These are phyloP conservation scores for Cataglyphis albicans DNA, from an alignment of 2,888 invertebrate species.

Conservation along the genomic window DNA sequence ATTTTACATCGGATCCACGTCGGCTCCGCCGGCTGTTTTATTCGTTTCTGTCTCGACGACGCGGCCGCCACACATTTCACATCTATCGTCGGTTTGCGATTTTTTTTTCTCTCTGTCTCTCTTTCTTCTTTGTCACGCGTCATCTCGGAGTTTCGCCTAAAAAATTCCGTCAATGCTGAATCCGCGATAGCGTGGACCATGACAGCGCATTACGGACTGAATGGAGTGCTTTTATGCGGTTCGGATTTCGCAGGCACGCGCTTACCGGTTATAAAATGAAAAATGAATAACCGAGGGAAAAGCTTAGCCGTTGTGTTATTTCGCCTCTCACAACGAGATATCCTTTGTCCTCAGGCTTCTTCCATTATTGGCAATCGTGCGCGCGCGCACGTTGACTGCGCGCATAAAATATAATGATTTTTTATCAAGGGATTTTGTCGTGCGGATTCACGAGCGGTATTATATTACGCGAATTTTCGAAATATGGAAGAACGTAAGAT, in stretches of 20 bases:
- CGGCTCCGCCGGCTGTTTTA: slow-evolving; percentile 34
- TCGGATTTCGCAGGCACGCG: slow-evolving; percentile 58
- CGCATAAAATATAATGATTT: slow-evolving; percentile 35
- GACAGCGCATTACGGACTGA: slow-evolving; percentile 56
- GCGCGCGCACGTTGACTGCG: background rate
- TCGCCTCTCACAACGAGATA: slow-evolving; percentile 24
- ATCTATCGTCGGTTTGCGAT: slow-evolving; percentile 29
- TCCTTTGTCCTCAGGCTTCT: slow-evolving; percentile 38
- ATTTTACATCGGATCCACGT: slow-evolving; percentile 51
- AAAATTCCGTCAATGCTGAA: slow-evolving; percentile 66
- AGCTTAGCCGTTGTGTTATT: slow-evolving; percentile 41
- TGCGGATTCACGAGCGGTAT: background rate
- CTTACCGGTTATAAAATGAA: slow-evolving; percentile 38
- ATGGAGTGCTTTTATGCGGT: slow-evolving; percentile 62
- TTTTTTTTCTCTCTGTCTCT: background rate
- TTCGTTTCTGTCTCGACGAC: slow-evolving; percentile 46
- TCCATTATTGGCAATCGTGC: slow-evolving; percentile 33
- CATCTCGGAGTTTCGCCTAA: slow-evolving; percentile 41
- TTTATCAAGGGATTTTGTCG: slow-evolving; percentile 16
- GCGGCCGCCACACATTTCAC: slow-evolving; percentile 62
- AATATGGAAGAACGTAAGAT: background rate
- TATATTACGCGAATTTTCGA: background rate
- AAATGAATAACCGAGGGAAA: slow-evolving; percentile 57
- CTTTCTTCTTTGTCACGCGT: background rate
- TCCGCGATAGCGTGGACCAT: slow-evolving; percentile 53